phyloP scores from a whole-genome alignment of 1,140 invertebrate species.

The Temnothorax nylanderi region DNA sequence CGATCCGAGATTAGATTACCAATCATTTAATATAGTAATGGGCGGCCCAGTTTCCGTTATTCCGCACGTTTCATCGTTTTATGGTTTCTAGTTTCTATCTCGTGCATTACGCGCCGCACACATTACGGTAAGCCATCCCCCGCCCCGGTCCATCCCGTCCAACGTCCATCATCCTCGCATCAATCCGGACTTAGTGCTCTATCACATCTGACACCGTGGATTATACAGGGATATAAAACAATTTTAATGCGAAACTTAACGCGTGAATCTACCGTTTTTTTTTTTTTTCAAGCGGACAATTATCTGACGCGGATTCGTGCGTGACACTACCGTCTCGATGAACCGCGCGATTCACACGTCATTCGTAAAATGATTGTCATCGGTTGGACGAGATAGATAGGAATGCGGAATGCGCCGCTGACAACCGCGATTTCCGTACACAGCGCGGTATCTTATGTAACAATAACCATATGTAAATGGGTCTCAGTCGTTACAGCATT shows the following conservation, averaged over 20 bases:
- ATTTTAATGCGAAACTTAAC: conserved; percentile 16
- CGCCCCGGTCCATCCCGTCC: background rate
- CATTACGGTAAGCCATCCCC: background rate
- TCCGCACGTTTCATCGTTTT: conserved; percentile 26
- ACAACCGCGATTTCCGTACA: background rate
- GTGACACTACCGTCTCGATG: background rate
- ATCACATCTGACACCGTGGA: background rate
- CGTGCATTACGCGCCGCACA: background rate
- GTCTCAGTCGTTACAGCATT: background rate
- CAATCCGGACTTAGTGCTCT: conserved; percentile 12
- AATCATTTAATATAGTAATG: conserved; percentile 12
- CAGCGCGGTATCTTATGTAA: background rate
- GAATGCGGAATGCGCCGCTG: background rate
- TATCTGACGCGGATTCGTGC: background rate
- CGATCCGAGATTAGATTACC: conserved; percentile 35
- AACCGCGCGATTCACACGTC: background rate
- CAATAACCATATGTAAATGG: conserved; percentile 36
- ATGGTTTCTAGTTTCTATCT: conserved; percentile 18
- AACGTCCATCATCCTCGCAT: conserved; percentile 35
- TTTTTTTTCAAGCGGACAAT: background rate
- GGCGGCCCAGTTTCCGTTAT: conserved; percentile 18
- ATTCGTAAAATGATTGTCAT: background rate
- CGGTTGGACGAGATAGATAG: no score
- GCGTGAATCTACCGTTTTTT: background rate
- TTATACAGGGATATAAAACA: conserved; percentile 21